Conservation (phyloP, 2,888 invertebrate species). For the Anoncus sp. region DNA sequence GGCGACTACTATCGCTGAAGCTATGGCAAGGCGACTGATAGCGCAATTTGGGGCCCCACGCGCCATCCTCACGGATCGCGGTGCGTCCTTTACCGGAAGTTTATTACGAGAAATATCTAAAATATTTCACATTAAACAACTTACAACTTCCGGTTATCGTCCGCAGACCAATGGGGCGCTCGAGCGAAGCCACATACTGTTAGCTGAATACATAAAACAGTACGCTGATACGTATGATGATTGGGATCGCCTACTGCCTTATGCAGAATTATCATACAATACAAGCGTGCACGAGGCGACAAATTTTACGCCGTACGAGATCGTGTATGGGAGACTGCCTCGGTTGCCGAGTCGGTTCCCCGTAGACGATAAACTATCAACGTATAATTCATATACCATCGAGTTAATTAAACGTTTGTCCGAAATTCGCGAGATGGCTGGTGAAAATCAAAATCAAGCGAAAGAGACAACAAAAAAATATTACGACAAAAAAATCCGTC, state of each 20-base stretch:
- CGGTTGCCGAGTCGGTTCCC: conserved; percentile 31
- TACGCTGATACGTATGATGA: conserved; percentile 48
- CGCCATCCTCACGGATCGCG: conserved; percentile 50
- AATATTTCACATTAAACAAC: conserved; percentile 48
- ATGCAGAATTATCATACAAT: conserved; percentile 58
- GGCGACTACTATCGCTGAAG: no score
- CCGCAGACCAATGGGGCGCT: conserved; percentile 53
- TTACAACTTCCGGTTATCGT: conserved; percentile 37
- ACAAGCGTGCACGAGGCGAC: conserved; percentile 55
- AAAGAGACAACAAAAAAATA: background rate
- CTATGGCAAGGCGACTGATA: conserved; percentile 30
- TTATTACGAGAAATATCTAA: conserved; percentile 42
- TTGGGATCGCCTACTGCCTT: conserved; percentile 57
- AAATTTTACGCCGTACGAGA: conserved; percentile 52
- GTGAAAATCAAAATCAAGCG: background rate
- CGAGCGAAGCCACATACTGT: conserved; percentile 44
- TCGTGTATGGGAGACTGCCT: conserved; percentile 47
- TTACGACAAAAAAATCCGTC: background rate
- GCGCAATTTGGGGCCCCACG: conserved; percentile 29
- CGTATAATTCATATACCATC: background rate
- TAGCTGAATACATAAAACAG: conserved; percentile 49
- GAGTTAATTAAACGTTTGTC: background rate
- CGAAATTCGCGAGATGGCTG: background rate
- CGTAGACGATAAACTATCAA: background rate
- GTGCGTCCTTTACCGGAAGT: conserved; percentile 34